Base-by-base conservation (phyloP, 2,888 invertebrate species). In the Coenonympha glycerion region DNA sequence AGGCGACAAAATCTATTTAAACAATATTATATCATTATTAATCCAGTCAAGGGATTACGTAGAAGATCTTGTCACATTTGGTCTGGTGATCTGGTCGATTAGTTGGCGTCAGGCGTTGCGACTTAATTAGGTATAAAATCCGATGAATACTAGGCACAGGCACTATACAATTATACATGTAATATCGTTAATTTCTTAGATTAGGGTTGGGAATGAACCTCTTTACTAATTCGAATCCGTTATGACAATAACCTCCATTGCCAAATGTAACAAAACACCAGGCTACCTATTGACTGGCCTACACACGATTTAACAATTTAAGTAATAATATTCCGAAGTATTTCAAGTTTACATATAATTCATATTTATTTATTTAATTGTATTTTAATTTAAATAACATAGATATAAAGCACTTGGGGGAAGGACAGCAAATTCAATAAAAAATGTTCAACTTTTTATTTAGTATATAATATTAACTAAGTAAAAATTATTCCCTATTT, bases 361-460 rank as follows among this genome's bases (percentile, higher is more conserved):
- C 76, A 77, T 76, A 74, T 80, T 82, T 77, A 79, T 79, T 82
- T 78, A 81, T 65, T 79, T 83, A 85, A 80, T 81, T 80, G 85
- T 86, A 83, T 84, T 85, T 84, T 74, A 81, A 79, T 84, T 80
- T 83, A 83, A 87, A 84, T 85, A 85, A 87, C 85, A 83, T 87
- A 83, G 80, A 79, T 82, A 87, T 88, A 88, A 88, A 88, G 88
- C 88, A 88, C 87, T 88, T 88, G 80, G 87, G 87, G 87, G 84
- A 87, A 88, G 87, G 88, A 87, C 86, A 87, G 88, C 88, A 87
- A 88, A 88, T 88, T 84, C 82, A 88, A 88, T 88, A 82, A 87
- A 85, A 87, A 88, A 86, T 78, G 79, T 81, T 84, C 76, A 76
- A 76, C 80, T 81, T 83, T 81, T 81, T 78, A 81, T 84, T 85